Percentiles rank a stretch among this genome's conserved stretches.
phyloP scores from a whole-genome alignment of 1,140 invertebrate species.

The Nasonia longicornis region DNA sequence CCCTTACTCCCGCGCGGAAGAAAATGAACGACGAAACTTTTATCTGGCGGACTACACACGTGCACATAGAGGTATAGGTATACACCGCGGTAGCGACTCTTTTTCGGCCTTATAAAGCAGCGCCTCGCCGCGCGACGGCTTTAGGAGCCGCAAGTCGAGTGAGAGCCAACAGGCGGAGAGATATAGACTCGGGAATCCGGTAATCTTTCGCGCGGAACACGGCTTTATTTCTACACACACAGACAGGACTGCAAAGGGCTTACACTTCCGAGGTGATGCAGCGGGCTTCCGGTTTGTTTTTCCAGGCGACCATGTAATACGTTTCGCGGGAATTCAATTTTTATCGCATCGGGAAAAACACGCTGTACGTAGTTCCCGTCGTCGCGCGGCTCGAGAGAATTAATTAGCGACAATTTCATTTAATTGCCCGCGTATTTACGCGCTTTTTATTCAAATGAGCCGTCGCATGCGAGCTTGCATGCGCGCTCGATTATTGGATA shows the following conservation, averaged over 20 bases:
- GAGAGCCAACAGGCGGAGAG: constrained; percentile 11
- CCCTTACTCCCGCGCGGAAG: too few relatives aligned
- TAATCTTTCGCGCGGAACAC: constrained; percentile 56
- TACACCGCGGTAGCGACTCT: background rate
- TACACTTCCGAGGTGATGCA: background rate
- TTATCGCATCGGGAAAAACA: background rate
- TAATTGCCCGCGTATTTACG: constrained; percentile 5
- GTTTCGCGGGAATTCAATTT: constrained; percentile 1
- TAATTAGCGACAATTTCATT: background rate
- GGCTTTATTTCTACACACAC: constrained; percentile 52
- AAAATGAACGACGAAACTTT: constrained; percentile 3
- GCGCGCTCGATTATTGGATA: constrained; percentile 14
- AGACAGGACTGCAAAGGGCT: too few relatives aligned
- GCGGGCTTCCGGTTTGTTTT: background rate
- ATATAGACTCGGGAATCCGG: constrained; percentile 51
- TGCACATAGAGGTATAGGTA: background rate
- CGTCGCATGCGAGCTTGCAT: constrained; percentile 14
- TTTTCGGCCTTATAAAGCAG: constrained; percentile 12
- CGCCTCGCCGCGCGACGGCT: constrained; percentile 20
- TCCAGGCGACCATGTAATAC: background rate
- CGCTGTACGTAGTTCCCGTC: background rate
- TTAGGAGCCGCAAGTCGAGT: constrained; percentile 38
- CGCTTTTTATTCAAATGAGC: constrained; percentile 21
- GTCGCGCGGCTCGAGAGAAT: background rate
- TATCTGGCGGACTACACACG: background rate